Conservation (phyloP, 2,888 invertebrate genomes). For the Lasioglossum morio region DNA sequence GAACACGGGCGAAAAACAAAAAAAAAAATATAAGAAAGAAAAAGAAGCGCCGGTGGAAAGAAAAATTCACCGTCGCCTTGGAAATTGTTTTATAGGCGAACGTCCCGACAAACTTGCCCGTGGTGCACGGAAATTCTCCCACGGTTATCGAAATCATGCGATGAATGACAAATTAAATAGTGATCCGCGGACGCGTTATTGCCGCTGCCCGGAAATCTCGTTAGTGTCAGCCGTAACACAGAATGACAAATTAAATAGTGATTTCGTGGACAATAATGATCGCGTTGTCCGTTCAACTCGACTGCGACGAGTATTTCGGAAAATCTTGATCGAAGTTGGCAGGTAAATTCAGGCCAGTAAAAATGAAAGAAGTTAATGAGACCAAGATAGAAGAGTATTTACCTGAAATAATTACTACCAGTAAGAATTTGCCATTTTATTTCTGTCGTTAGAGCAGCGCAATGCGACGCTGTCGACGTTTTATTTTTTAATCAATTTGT, state of each 20-base stretch:
- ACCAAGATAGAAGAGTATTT: neutral
- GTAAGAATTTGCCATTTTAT: neutral
- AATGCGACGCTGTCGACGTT: neutral
- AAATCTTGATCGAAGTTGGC: too few relatives aligned
- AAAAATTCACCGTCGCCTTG: constrained; percentile 2
- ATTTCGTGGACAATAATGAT: constrained; percentile 28
- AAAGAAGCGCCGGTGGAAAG: neutral
- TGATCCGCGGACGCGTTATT: constrained; percentile 20
- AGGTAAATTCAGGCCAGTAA: too few relatives aligned
- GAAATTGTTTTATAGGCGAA: constrained; percentile 37
- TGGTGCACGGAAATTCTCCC: neutral
- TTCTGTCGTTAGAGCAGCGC: neutral
- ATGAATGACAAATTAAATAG: constrained; percentile 41
- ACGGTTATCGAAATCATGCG: constrained; percentile 11
- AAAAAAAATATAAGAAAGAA: neutral
- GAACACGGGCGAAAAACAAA: neutral
- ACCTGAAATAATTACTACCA: neutral
- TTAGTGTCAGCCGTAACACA: constrained; percentile 47
- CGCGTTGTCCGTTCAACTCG: constrained; percentile 1
- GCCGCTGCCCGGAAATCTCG: constrained; percentile 32
- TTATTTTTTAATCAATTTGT: constrained; percentile 1
- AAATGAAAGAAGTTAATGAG: too few relatives aligned
- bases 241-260: constrained; percentile 54
- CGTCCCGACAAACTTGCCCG: neutral
- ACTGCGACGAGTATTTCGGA: too few relatives aligned